phyloP scores from a whole-genome alignment of 2,888 invertebrate genomes.

The Sesia bembeciformis region DNA sequence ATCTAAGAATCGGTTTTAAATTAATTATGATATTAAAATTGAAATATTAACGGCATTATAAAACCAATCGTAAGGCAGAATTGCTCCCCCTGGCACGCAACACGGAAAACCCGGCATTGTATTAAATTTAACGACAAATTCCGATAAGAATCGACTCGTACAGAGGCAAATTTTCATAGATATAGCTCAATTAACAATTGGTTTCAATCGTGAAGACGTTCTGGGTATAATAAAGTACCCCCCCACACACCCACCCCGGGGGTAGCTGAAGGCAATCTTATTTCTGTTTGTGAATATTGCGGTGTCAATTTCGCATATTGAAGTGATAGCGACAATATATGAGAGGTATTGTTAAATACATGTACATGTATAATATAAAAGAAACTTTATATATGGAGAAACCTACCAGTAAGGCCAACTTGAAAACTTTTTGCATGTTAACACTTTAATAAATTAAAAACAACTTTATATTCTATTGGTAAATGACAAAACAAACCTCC shows the following conservation, averaged over 20 bases:
- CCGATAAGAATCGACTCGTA: slow-evolving; percentile 67
- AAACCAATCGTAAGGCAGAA: not conserved
- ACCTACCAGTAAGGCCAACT: not conserved
- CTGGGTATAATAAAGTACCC: slow-evolving; percentile 65
- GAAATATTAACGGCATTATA: not conserved
- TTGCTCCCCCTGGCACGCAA: not conserved
- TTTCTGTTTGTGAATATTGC: slow-evolving; percentile 73
- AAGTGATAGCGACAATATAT: slow-evolving; percentile 52
- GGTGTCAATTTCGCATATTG: slow-evolving; percentile 74
- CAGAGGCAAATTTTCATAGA: slow-evolving; percentile 70
- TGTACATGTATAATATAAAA: not conserved
- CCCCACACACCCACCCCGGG: slow-evolving; percentile 28
- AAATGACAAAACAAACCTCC: no score
- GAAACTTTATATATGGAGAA: not conserved
- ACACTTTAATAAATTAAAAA: no score
- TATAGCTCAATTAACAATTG: slow-evolving; percentile 75
- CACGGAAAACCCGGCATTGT: slow-evolving; percentile 15
- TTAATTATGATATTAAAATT: no score
- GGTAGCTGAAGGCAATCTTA: slow-evolving; percentile 64
- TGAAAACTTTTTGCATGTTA: not conserved
- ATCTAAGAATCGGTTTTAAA: no score
- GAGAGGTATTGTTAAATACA: not conserved
- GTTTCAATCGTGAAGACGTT: slow-evolving; percentile 73
- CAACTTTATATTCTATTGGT: no score
- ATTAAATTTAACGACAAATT: slow-evolving; percentile 67